Evolutionary conservation across 1,140 invertebrate species (phyloP).

Genomic region (Drosophila melanogaster): DNA sequence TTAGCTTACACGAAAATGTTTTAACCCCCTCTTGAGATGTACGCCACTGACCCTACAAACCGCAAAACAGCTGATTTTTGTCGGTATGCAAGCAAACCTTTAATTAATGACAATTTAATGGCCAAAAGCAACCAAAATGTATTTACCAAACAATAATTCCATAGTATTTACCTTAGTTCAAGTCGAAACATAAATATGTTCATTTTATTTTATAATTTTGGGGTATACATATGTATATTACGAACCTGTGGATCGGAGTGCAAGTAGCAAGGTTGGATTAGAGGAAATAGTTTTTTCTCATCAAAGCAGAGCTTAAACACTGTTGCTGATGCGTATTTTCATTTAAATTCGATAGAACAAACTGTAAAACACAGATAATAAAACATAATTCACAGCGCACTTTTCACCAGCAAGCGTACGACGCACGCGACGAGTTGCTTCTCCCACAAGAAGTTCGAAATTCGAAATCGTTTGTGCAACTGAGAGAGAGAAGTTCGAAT

Average conservation of each 20-base stretch:
- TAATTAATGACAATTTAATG: background rate
- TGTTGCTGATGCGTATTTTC: too few relatives aligned
- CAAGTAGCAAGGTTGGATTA: background rate
- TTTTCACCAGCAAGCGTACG: conserved; percentile 66
- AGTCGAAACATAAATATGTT: background rate
- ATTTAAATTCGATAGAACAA: too few relatives aligned
- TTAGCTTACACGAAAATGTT: background rate
- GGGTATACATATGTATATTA: background rate
- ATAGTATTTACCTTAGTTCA: background rate
- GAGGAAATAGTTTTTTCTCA: background rate
- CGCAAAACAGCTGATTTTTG: conserved; percentile 47
- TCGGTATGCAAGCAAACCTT: background rate
- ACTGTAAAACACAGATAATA: background rate
- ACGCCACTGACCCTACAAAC: conserved; percentile 1
- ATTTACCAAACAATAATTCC: background rate
- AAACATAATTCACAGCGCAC: conserved; percentile 64
- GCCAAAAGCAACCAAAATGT: background rate
- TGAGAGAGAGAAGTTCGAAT: conserved; percentile 10
- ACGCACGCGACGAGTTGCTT: conserved; percentile 17
- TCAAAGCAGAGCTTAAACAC: background rate
- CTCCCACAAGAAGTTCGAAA: conserved; percentile 43
- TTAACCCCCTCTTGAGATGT: background rate
- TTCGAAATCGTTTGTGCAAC: conserved; percentile 34
- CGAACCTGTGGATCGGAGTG: background rate
- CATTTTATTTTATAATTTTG: background rate